phyloP scores from a whole-genome alignment of 2,888 invertebrate species.

The Sisyra nigra region DNA sequence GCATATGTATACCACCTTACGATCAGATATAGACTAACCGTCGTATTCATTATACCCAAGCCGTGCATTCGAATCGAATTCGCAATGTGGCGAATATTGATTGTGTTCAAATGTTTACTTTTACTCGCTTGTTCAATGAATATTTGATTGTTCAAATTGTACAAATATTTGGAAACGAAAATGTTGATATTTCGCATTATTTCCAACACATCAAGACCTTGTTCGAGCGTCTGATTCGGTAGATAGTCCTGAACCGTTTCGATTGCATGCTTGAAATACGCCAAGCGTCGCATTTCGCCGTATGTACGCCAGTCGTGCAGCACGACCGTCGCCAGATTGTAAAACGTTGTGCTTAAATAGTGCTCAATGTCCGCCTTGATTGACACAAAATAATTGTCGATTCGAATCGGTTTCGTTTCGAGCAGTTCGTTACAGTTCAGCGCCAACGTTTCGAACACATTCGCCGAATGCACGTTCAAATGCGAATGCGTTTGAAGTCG shows the following conservation, averaged over 20 bases:
- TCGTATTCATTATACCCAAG: constrained; percentile 89
- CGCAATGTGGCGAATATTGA: constrained; percentile 87
- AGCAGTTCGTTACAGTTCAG: constrained; percentile 48
- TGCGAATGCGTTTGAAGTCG: constrained; percentile 86
- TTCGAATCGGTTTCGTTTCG: constrained; percentile 35
- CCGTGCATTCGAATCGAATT: constrained; percentile 96
- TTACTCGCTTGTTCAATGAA: constrained; percentile 85
- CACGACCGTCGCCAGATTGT: constrained; percentile 93
- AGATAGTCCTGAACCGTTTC: constrained; percentile 80
- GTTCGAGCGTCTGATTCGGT: constrained; percentile 92
- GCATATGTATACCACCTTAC: no score
- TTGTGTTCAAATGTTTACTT: constrained; percentile 88
- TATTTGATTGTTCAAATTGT: constrained; percentile 92
- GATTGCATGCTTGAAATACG: constrained; percentile 65
- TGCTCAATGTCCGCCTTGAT: constrained; percentile 58
- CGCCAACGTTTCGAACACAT: constrained; percentile 50
- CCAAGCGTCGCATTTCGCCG: constrained; percentile 89
- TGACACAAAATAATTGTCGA: constrained; percentile 39
- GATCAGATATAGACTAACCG: constrained; percentile 32
- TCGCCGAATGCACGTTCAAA: constrained; percentile 55
- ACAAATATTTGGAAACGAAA: constrained; percentile 85
- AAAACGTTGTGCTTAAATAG: constrained; percentile 88
- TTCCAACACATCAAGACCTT: constrained; percentile 91
- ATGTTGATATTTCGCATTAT: constrained; percentile 93
- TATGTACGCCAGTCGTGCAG: constrained; percentile 97